Conservation (phyloP, 2,797 vertebrate genomes). For the Rachycentron canadum region DNA sequence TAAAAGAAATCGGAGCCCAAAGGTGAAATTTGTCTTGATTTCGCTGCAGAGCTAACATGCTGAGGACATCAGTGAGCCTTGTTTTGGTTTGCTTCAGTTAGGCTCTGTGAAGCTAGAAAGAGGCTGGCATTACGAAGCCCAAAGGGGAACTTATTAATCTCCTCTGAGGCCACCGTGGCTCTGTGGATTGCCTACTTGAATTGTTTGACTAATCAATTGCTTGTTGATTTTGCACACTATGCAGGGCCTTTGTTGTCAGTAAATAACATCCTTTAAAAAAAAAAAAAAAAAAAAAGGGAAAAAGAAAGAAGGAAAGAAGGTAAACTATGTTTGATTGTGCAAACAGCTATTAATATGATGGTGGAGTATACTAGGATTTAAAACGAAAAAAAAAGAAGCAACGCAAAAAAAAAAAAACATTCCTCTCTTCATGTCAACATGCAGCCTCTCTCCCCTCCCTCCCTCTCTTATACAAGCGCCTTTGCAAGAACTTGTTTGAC, state of each 20-base stretch:
- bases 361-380: slow-evolving; percentile 4
- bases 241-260: slow-evolving; percentile 48
- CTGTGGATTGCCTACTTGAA: slow-evolving; percentile 59
- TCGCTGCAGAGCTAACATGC: slow-evolving; percentile 37
- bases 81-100: slow-evolving; percentile 65
- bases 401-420: slow-evolving; percentile 23
- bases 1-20: slow-evolving; percentile 36
- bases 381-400: background rate
- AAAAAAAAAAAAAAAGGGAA: background rate
- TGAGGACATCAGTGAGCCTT: slow-evolving; percentile 48
- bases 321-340: slow-evolving; percentile 48
- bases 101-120: slow-evolving; percentile 46
- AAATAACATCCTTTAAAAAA: slow-evolving; percentile 30
- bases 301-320: background rate
- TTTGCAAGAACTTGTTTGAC: slow-evolving; percentile 87
- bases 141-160: slow-evolving; percentile 64
- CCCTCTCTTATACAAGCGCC: slow-evolving; percentile 53
- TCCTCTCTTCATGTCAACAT: slow-evolving; percentile 46
- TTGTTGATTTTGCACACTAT: slow-evolving; percentile 62
- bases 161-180: slow-evolving; percentile 45
- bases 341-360: slow-evolving; percentile 44
- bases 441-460: slow-evolving; percentile 25
- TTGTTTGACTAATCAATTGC: slow-evolving; percentile 73
- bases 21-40: slow-evolving; percentile 60
- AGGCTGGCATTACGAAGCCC: slow-evolving; percentile 48